Base-by-base conservation (phyloP, 2,888 invertebrate genomes). In the Mystacides longicornis region DNA sequence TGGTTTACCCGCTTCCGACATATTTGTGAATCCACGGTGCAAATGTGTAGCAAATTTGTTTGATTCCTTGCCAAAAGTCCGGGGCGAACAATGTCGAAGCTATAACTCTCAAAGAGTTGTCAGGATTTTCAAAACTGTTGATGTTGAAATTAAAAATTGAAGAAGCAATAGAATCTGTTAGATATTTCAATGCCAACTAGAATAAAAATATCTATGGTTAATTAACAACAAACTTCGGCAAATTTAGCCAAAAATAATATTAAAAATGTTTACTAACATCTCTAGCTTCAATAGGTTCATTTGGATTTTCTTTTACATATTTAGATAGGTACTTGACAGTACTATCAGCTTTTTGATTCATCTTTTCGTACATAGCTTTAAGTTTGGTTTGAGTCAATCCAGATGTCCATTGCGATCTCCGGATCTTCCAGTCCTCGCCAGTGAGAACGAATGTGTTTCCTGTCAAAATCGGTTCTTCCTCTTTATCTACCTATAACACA, bases 361-460 rank as follows among this genome's bases (percentile, higher is more conserved):
- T 50, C 3, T n/a, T 16, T 2, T 51, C 52, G 22, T 43, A 51
- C 55, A 60, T 55, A 16, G 43, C 20, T 54, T 56, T 58, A 3
- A 53, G 14, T 19, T 23, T 49, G 20, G 42, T 56, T n/a, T 33
- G 23, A 2, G 60, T 60, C 43, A 60, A 50, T 2, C 50, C 52
- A 5, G 45, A 46, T n/a, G 56, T 51, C 60, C 60, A 60, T 37
- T 62, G 51, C 63, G 58, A 56, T 60, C 67, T 50, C 52, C 60
- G 21, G 56, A 57, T 52, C 60, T 65, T 68, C 67, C 66, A 68
- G 21, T 63, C 64, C 14, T 64, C 64, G 14, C 64, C 65, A 31
- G 56, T 60, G n/a, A 64, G 55, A 14, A 63, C 23, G 55, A 69
- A 68, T 1, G 67, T 66, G 63, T 68, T 67, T 18, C 45, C 45